Conservation (phyloP, 35 echinoderm and acorn worm species). For the Patiria miniata region DNA sequence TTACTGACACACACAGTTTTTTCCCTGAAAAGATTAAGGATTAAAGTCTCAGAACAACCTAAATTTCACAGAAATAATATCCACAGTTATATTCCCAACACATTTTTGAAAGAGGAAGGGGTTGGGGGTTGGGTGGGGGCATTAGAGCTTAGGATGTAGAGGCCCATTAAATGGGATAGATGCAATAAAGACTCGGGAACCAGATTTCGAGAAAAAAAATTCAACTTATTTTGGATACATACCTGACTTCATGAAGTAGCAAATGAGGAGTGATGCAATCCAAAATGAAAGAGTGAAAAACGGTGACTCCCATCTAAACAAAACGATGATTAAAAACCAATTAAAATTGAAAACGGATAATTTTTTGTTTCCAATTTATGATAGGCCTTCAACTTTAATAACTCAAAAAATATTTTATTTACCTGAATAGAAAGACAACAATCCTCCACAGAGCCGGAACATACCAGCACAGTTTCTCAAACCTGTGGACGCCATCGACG, state of each 20-base stretch:
- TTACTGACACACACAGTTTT: too few relatives aligned
- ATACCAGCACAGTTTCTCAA: background rate
- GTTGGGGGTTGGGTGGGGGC: too few relatives aligned
- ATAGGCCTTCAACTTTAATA: too few relatives aligned
- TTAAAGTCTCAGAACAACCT: too few relatives aligned
- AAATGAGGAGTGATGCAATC: slow-evolving; percentile 24
- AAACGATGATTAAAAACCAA: slow-evolving; percentile 17
- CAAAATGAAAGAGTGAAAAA: slow-evolving; percentile 33
- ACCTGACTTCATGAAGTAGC: slow-evolving; percentile 32
- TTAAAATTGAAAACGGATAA: too few relatives aligned
- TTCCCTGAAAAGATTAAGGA: too few relatives aligned
- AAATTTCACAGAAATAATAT: too few relatives aligned
- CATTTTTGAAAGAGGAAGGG: too few relatives aligned
- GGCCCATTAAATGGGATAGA: too few relatives aligned
- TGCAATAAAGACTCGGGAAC: background rate
- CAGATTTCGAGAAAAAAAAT: background rate
- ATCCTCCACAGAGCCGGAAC: background rate
- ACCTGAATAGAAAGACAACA: background rate
- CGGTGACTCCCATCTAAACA: slow-evolving; percentile 41
- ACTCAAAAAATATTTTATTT: background rate
- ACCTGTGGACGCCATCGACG: background rate
- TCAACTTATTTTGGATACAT: background rate
- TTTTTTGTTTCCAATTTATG: too few relatives aligned
- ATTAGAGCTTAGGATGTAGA: too few relatives aligned
- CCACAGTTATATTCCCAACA: too few relatives aligned